Base-by-base conservation (phyloP, 2,113 vertebrate species). In the Pygoscelis antarcticus region DNA sequence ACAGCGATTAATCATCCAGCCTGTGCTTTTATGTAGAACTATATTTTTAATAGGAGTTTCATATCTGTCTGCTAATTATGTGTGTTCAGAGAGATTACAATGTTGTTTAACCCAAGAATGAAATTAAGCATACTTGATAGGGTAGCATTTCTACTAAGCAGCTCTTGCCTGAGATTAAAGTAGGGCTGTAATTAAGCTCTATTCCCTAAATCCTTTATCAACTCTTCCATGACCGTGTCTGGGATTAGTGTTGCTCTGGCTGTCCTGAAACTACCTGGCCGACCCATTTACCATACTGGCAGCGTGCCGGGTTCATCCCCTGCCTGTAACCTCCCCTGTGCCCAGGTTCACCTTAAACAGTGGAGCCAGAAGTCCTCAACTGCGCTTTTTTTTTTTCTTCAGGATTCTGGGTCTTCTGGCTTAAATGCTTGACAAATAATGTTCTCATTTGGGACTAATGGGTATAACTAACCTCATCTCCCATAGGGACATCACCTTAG, bases 261-360 rank as follows among this genome's bases (percentile, higher is more conserved):
- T 76, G 87, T 61, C 64, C 57, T 54, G 27, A 49, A 27, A 19
- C 81, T 54, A 26, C 70, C 54, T 83, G 82, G 12, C 7, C 1
- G 5, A 29, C 7, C 47, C 2, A 0, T 44, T 74, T 27, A 8
- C 47, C 4, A 5, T 27, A 3, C 29, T 16, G 19, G 20, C 26
- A 26, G 16, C 0, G 1, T 34, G 20, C 27, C 0, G 0, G 10
- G 10, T 6, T 64, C 9, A 2, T 25, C 32, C 46, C 26, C 38
- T 82, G 68, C 55, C 16, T 30, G 27, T 21, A 47, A 21, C 55
- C 26, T 42, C 16, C 36, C 4, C 6, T 0, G 3, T 79, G 42
- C 32, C 29, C 29, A 27, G 49, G 15, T 29, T 55, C 30, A 7
- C 23, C 44, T 36, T 46, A 6, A 36, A 6, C 4, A 12, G 4